Percentiles rank a stretch among this genome's conserved stretches.
Evolutionary conservation across 2,888 invertebrate genomes (phyloP).

Genomic region (Metacarcinus magister): DNA sequence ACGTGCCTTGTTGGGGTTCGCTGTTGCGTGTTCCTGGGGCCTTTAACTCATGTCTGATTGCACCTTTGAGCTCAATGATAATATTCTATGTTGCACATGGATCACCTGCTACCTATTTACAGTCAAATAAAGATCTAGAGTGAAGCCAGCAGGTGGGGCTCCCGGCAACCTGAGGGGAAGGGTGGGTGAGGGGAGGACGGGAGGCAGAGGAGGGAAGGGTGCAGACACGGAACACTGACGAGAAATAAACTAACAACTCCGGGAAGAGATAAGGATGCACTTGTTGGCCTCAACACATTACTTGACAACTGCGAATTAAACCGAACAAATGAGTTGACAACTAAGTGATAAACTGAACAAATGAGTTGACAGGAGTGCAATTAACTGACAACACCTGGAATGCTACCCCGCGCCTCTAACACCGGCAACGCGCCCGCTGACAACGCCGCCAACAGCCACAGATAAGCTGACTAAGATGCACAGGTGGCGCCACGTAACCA

Average conservation of each 20-base stretch:
- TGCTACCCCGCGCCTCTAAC: background rate
- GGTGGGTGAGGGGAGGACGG: background rate
- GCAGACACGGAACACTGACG: background rate
- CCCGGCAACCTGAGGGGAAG: background rate
- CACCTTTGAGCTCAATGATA: background rate
- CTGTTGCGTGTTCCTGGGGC: background rate
- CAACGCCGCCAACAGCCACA: constrained; percentile 17
- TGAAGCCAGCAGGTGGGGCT: background rate
- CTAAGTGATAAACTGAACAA: constrained; percentile 44
- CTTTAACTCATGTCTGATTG: background rate
- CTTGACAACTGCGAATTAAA: constrained; percentile 32
- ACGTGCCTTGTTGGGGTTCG: no score
- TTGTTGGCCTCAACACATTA: constrained; percentile 11
- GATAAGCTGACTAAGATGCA: constrained; percentile 14
- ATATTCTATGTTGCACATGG: background rate
- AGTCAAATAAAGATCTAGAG: constrained; percentile 27
- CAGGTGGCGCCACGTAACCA: constrained; percentile 30
- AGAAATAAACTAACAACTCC: constrained; percentile 33
- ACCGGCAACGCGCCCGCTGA: background rate
- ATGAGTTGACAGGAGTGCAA: constrained; percentile 54
- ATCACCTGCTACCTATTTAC: background rate
- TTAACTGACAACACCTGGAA: constrained; percentile 31
- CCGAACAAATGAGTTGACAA: constrained; percentile 54
- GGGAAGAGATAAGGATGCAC: constrained; percentile 26
- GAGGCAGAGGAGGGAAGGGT: background rate